Evolutionary conservation across 2,797 vertebrate species (phyloP).

Genomic region (Eupleurogrammus muticus): DNA sequence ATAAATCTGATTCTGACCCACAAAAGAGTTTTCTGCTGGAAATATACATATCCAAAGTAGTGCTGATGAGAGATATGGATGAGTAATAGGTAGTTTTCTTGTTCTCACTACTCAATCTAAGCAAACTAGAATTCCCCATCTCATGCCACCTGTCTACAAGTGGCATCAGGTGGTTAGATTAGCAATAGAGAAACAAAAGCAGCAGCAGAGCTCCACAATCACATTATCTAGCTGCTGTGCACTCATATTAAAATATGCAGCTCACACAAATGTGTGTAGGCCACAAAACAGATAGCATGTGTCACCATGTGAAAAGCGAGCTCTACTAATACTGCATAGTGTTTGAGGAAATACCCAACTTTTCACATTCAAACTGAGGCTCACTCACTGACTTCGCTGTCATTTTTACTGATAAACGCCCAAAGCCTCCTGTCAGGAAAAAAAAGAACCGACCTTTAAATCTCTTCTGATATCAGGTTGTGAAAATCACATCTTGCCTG

Average conservation of each 20-base stretch:
- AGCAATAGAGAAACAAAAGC: neutral
- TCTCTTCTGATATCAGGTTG: neutral
- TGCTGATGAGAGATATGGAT: neutral
- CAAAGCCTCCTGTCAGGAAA: neutral
- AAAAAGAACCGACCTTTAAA: constrained; percentile 23
- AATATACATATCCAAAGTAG: neutral
- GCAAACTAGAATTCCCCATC: too few species aligned
- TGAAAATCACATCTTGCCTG: constrained; percentile 3
- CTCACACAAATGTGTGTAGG: neutral
- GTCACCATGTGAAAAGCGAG: neutral
- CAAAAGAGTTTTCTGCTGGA: neutral
- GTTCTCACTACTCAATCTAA: too few species aligned
- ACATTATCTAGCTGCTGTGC: neutral
- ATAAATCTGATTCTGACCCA: neutral
- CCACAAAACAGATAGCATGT: neutral
- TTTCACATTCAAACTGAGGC: constrained; percentile 6
- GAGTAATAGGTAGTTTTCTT: neutral
- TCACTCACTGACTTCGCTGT: constrained; percentile 1
- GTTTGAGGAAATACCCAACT: constrained; percentile 13
- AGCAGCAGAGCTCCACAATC: neutral
- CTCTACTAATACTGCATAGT: constrained; percentile 4
- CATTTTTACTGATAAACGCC: neutral
- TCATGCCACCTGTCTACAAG: neutral
- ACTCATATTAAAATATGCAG: neutral
- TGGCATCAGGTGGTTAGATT: neutral